Conservation (phyloP, 53 echinoderm and acorn worm genomes). For the Zoroaster sp. region DNA sequence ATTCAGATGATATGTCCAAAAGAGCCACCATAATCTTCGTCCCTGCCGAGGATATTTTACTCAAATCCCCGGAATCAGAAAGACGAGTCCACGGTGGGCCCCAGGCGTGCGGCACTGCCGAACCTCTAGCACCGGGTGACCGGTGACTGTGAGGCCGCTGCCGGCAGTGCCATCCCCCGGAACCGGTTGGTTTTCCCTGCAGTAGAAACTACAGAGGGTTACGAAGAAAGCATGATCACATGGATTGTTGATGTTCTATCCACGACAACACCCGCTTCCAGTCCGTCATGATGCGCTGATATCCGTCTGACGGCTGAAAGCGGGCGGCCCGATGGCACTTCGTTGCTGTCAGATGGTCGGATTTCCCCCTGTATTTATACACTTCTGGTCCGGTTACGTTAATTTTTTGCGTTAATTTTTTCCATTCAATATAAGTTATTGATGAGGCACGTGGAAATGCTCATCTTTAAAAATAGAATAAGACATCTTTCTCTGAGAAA, state of each 20-base stretch:
- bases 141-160: constrained; percentile 89
- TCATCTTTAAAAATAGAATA: too few relatives aligned
- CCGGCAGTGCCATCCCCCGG: constrained; percentile 14
- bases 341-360: not conserved
- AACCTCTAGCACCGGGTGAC: constrained; percentile 71
- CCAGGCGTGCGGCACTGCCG: constrained; percentile 39
- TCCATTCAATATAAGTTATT: too few relatives aligned
- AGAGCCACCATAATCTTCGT: constrained; percentile 31
- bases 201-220: constrained; percentile 62
- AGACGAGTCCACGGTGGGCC: constrained; percentile 62
- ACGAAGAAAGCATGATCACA: constrained; percentile 49
- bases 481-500: too few relatives aligned
- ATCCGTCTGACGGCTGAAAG: constrained; percentile 13
- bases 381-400: not conserved
- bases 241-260: constrained; percentile 30
- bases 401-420: too few relatives aligned
- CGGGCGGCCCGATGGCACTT: constrained; percentile 13
- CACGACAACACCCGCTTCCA: constrained; percentile 67
- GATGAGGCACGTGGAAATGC: too few relatives aligned
- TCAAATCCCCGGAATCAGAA: constrained; percentile 30
- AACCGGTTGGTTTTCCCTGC: constrained; percentile 30
- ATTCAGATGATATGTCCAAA: not conserved
- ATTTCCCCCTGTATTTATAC: not conserved
- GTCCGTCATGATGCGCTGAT: constrained; percentile 15
- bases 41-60: constrained; percentile 35